Evolutionary conservation across 2,888 invertebrate species (phyloP).

Genomic region (Cryptocephalus moraei): DNA sequence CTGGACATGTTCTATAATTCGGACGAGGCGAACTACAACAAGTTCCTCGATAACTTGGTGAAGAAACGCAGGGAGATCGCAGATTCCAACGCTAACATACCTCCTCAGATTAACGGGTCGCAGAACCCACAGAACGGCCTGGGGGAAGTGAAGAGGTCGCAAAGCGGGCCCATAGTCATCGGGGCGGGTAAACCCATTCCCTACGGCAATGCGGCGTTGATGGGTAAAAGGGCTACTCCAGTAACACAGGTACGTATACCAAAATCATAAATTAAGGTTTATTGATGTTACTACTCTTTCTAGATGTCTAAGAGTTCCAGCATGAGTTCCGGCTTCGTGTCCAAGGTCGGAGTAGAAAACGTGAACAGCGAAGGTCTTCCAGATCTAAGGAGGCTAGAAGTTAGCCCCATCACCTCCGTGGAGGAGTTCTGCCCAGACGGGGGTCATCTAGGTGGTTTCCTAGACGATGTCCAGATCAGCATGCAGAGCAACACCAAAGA

Average conservation of each 20-base stretch:
- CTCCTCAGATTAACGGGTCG: slow-evolving; percentile 25
- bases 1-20: slow-evolving; percentile 66
- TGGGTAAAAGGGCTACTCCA: slow-evolving; percentile 4
- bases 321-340: slow-evolving; percentile 30
- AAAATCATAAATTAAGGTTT: no score
- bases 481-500: slow-evolving; percentile 32
- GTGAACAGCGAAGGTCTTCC: slow-evolving; percentile 30
- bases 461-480: slow-evolving; percentile 52
- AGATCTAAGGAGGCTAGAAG: slow-evolving; percentile 27
- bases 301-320: slow-evolving; percentile 29
- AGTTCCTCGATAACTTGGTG: slow-evolving; percentile 64
- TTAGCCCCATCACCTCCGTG: slow-evolving; percentile 41
- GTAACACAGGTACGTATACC: background rate
- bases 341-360: slow-evolving; percentile 31
- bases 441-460: slow-evolving; percentile 62
- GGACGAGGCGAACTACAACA: slow-evolving; percentile 65
- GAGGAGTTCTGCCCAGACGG: slow-evolving; percentile 69
- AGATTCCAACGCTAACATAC: slow-evolving; percentile 48
- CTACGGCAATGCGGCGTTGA: slow-evolving; percentile 22
- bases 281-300: no score
- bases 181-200: slow-evolving; percentile 39
- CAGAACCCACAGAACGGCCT: slow-evolving; percentile 8
- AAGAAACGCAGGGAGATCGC: slow-evolving; percentile 64
- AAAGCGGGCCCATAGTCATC: slow-evolving; percentile 37
- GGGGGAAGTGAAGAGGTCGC: slow-evolving; percentile 33